These are phyloP conservation scores for Camelus bactrianus DNA, from an alignment of 2,113 vertebrate genomes.

Conservation along the genomic window DNA sequence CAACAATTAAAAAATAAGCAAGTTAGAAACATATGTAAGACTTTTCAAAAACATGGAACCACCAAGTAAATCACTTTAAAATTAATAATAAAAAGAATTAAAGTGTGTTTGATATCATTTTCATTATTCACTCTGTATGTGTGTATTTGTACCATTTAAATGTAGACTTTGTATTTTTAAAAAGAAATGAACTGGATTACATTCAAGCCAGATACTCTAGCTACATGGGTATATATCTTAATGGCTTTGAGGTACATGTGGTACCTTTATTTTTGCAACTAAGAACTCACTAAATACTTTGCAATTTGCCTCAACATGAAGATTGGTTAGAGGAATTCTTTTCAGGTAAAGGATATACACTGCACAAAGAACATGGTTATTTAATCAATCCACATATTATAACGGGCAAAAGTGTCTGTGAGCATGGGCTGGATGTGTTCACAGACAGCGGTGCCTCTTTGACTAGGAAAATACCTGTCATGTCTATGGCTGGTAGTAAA, in stretches of 20 bases:
- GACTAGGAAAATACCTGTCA: not conserved
- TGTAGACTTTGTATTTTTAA: constrained; percentile 42
- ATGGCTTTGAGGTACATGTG: not conserved
- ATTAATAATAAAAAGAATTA: not conserved
- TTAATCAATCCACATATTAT: not conserved
- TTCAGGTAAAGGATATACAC: not conserved
- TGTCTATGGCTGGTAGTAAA: not conserved
- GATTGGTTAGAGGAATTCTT: not conserved
- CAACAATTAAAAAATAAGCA: not conserved
- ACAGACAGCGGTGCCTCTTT: not conserved
- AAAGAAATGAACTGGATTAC: not conserved
- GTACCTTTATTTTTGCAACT: not conserved
- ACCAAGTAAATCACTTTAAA: not conserved
- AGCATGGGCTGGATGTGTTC: not conserved
- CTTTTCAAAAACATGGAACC: not conserved
- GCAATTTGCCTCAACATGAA: not conserved
- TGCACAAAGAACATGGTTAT: not conserved
- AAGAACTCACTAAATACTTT: not conserved
- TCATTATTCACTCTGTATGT: constrained; percentile 54
- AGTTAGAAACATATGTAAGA: not conserved
- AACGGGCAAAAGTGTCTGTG: not conserved
- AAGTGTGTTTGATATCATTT: not conserved
- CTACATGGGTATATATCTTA: not conserved
- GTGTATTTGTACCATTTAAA: constrained; percentile 59
- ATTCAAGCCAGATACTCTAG: not conserved